These are phyloP conservation scores for Ceyx margarethae DNA, from an alignment of 2,113 vertebrate species.

Conservation along the genomic window DNA sequence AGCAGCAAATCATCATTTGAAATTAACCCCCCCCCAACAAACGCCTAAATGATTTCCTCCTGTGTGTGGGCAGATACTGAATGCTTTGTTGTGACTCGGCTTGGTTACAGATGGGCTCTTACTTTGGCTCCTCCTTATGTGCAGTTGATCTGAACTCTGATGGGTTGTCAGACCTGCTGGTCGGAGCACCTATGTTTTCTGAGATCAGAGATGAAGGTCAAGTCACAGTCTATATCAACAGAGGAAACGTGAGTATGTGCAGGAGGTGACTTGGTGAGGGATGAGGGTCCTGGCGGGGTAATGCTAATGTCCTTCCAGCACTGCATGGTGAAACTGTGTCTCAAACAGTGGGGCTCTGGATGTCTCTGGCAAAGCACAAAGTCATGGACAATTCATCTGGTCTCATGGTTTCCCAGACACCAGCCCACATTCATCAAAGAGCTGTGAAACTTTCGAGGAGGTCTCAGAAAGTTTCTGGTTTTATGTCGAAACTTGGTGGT, in stretches of 20 bases:
- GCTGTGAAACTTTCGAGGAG: neutral
- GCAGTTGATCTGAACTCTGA: conserved; percentile 97
- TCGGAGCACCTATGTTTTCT: conserved; percentile 97
- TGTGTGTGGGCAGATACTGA: conserved; percentile 77
- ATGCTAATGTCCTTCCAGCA: neutral
- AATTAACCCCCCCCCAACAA: neutral
- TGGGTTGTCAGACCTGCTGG: conserved; percentile 94
- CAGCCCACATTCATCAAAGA: neutral
- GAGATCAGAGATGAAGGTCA: conserved; percentile 95
- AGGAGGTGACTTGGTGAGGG: neutral
- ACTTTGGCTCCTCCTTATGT: conserved; percentile 99
- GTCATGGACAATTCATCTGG: neutral
- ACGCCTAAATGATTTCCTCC: conserved; percentile 21
- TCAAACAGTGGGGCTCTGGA: neutral
- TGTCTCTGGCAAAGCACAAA: neutral
- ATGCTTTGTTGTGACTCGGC: conserved; percentile 85
- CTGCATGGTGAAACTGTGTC: neutral
- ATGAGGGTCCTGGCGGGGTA: neutral
- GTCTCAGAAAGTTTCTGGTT: conserved; percentile 10
- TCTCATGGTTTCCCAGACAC: neutral
- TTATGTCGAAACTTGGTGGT: conserved; percentile 11
- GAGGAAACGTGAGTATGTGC: conserved; percentile 91
- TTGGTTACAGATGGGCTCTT: conserved; percentile 99
- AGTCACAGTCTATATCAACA: conserved; percentile 94
- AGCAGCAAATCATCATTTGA: neutral